These are phyloP conservation scores for Scalopus aquaticus DNA, from an alignment of 2,113 vertebrate species.

Conservation along the genomic window DNA sequence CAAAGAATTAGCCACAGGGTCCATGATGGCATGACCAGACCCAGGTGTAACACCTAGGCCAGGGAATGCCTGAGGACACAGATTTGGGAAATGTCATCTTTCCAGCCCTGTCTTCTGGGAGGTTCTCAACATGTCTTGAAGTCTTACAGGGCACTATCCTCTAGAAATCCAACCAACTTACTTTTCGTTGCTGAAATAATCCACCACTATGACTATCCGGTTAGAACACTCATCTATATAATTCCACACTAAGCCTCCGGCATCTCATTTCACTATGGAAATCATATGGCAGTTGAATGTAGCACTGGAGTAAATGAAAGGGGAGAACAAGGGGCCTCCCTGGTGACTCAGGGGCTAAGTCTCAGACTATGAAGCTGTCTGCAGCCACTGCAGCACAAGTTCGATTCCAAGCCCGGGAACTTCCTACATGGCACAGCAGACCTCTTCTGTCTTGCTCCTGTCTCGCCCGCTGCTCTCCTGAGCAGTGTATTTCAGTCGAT, in stretches of 20 bases:
- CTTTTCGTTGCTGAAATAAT: neutral
- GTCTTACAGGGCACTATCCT: neutral
- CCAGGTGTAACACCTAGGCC: neutral
- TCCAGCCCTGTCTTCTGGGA: neutral
- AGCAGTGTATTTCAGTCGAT: too few species aligned
- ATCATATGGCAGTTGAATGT: neutral
- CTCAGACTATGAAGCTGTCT: too few species aligned
- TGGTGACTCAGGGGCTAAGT: too few species aligned
- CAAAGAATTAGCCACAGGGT: neutral
- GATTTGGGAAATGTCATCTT: neutral
- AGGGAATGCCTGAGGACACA: neutral
- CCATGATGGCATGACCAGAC: rapidly evolving
- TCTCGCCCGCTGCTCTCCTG: too few species aligned
- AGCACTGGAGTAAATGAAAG: neutral
- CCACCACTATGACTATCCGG: neutral
- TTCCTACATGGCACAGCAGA: too few species aligned
- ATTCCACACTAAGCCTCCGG: neutral
- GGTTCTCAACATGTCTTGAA: neutral
- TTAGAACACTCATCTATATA: neutral
- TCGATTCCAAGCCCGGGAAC: too few species aligned
- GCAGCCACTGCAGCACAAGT: too few species aligned
- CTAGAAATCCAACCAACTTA: neutral
- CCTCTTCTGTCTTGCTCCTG: too few species aligned
- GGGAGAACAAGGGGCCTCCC: too few species aligned
- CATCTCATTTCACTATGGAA: neutral